Conservation (phyloP, 2,888 invertebrate genomes). For the Spisula subtruncata region DNA sequence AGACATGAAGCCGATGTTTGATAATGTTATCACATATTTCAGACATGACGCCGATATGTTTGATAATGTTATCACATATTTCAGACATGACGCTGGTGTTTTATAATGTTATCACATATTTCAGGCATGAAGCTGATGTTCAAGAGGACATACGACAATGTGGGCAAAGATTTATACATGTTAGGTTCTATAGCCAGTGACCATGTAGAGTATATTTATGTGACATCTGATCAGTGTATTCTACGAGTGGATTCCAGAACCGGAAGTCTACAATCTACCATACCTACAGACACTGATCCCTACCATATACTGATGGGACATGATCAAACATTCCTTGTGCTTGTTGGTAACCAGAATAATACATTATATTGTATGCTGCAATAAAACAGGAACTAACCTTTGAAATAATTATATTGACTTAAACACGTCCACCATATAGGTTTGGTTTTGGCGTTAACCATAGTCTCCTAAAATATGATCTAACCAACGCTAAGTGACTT, state of each 20-base stretch:
- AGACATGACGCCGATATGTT: too few species aligned
- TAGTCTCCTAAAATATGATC: too few species aligned
- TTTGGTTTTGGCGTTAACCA: too few species aligned
- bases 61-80: too few species aligned
- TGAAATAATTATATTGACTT: not conserved
- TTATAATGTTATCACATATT: not conserved
- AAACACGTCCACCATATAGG: too few species aligned
- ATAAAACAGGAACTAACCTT: not conserved
- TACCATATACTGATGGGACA: conserved; percentile 30
- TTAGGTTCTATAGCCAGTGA: conserved; percentile 36
- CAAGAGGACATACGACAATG: conserved; percentile 1
- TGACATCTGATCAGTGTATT: conserved; percentile 32
- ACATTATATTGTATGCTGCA: not conserved
- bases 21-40: too few species aligned
- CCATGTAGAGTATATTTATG: not conserved
- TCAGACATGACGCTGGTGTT: too few species aligned
- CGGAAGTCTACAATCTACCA: conserved; percentile 12
- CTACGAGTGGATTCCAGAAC: conserved; percentile 2
- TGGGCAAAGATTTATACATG: conserved; percentile 5
- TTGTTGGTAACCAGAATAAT: conserved; percentile 2
- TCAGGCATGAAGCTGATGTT: conserved; percentile 27
- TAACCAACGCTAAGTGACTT: too few species aligned
- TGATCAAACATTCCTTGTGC: not conserved
- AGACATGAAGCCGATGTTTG: too few species aligned
- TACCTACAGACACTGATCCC: conserved; percentile 1